A percentile compares a stretch with the other conserved stretches of the same genome.
Evolutionary conservation across 2,888 invertebrate genomes (phyloP).

Genomic region (Therioaphis trifolii): DNA sequence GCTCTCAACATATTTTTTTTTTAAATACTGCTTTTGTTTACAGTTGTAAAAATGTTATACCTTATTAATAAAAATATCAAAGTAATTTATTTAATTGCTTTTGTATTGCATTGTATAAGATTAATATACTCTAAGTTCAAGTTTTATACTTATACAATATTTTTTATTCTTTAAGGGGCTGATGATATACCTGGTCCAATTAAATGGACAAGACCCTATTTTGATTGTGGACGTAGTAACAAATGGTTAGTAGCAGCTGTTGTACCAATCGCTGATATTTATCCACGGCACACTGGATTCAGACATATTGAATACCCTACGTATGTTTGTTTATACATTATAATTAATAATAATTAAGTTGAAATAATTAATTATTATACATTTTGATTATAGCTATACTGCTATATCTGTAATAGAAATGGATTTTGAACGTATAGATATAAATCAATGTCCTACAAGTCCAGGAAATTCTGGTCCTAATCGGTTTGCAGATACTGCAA

Average conservation of each 20-base stretch:
- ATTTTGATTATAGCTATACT: slow-evolving; percentile 77
- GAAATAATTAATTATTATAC: background rate
- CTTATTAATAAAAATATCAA: too few species aligned
- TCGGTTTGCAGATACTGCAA: slow-evolving; percentile 86
- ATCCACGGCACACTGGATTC: slow-evolving; percentile 91
- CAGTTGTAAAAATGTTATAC: too few species aligned
- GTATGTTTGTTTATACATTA: slow-evolving; percentile 71
- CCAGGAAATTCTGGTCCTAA: slow-evolving; percentile 90
- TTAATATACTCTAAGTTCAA: too few species aligned
- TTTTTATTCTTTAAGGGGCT: slow-evolving; percentile 71
- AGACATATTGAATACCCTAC: slow-evolving; percentile 93
- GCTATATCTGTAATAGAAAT: slow-evolving; percentile 93
- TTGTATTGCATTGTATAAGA: too few species aligned
- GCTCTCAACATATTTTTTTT: too few species aligned
- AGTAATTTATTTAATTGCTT: too few species aligned
- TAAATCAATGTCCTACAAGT: slow-evolving; percentile 94
- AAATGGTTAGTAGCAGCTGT: slow-evolving; percentile 96
- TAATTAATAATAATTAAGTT: background rate
- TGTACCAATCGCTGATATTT: slow-evolving; percentile 94
- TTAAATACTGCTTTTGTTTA: too few species aligned
- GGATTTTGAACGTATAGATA: slow-evolving; percentile 96
- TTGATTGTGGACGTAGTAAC: slow-evolving; percentile 94
- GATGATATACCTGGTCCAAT: slow-evolving; percentile 94
- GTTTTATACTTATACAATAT: background rate
- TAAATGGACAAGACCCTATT: slow-evolving; percentile 93